phyloP scores from a whole-genome alignment of 2,797 vertebrate species.

The Huso huso region DNA sequence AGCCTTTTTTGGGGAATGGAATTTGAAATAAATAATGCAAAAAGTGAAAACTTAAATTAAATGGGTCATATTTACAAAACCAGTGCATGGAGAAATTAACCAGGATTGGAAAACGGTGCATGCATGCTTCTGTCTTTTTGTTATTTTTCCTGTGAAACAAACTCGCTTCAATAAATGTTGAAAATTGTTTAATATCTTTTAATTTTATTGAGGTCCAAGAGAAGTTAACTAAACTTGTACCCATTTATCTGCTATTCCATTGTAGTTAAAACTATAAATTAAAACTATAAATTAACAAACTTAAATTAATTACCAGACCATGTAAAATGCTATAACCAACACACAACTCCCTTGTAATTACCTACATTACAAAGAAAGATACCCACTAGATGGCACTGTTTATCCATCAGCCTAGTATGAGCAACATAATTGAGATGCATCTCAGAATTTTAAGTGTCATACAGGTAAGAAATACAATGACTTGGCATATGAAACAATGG shows the following conservation, averaged over 20 bases:
- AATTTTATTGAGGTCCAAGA: neutral
- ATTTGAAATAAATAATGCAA: neutral
- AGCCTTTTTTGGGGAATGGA: neutral
- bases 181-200: constrained; percentile 29
- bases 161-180: constrained; percentile 64
- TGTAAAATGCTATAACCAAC: neutral
- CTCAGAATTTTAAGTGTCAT: too few species aligned
- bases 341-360: neutral
- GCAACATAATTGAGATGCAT: too few species aligned
- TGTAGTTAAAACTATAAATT: neutral
- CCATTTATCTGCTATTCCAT: neutral
- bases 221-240: too few species aligned
- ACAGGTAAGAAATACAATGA: too few species aligned
- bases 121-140: constrained; percentile 50
- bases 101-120: constrained; percentile 52
- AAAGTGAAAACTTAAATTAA: neutral
- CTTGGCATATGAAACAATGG: too few species aligned
- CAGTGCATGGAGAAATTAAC: constrained; percentile 22
- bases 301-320: neutral
- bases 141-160: constrained; percentile 37
- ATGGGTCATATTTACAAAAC: neutral
- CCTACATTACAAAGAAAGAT: too few species aligned
- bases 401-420: too few species aligned
- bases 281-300: neutral
- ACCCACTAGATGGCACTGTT: too few species aligned